Evolutionary conservation across 2,113 vertebrate genomes (phyloP).

Genomic region (Propithecus coquereli): DNA sequence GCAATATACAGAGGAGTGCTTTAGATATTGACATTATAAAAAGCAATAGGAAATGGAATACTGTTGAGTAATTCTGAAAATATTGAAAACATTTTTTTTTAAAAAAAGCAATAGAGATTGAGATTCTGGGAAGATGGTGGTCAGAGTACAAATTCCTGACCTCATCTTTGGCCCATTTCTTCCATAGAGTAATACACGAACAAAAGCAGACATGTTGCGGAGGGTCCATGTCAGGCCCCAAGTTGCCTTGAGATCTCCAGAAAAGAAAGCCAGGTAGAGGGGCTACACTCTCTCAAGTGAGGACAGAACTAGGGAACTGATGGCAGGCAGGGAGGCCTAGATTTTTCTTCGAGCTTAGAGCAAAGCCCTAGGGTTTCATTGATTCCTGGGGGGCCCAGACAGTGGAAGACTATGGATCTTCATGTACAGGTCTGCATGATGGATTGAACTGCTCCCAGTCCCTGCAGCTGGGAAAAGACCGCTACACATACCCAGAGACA

Average conservation of each 20-base stretch:
- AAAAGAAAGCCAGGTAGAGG: neutral
- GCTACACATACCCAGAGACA: neutral
- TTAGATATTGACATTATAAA: slow-evolving; percentile 10
- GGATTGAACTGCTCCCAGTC: neutral
- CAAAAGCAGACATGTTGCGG: neutral
- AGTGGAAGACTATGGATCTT: neutral
- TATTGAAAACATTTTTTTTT: neutral
- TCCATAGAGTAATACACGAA: neutral
- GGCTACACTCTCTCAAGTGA: neutral
- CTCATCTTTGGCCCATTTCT: neutral
- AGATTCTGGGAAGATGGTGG: slow-evolving; percentile 4
- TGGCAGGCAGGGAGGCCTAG: neutral
- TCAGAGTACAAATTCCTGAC: neutral
- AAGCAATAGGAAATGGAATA: neutral
- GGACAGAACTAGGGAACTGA: neutral
- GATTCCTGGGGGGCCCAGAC: neutral
- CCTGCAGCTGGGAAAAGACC: neutral
- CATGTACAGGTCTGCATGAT: neutral
- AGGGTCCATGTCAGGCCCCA: neutral
- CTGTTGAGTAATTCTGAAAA: slow-evolving; percentile 17
- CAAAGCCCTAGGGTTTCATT: neutral
- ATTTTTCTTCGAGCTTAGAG: neutral
- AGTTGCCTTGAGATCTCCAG: neutral
- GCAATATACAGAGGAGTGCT: neutral
- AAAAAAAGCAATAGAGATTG: neutral